These are phyloP conservation scores for Elegia similella DNA, from an alignment of 2,888 invertebrate species.

Conservation along the genomic window DNA sequence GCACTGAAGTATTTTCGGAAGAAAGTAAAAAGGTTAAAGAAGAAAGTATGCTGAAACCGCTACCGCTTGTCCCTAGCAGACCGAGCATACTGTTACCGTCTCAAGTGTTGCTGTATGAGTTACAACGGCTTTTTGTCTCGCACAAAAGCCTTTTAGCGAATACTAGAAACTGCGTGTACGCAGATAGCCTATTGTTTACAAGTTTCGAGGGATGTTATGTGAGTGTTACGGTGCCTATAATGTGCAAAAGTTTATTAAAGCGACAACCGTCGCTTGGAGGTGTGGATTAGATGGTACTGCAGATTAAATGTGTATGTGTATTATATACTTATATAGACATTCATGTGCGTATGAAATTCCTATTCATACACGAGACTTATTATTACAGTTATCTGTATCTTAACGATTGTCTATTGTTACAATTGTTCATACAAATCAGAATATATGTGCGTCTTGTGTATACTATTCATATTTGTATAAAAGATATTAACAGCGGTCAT, in stretches of 20 bases:
- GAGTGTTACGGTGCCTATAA: constrained; percentile 4
- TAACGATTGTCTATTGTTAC: no score
- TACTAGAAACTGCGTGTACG: constrained; percentile 50
- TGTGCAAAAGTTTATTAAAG: neutral
- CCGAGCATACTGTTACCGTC: constrained; percentile 24
- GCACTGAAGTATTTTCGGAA: no score
- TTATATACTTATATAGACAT: neutral
- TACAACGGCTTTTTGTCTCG: constrained; percentile 56
- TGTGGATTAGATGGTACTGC: neutral
- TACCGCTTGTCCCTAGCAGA: neutral
- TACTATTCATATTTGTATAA: no score
- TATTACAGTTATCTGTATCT: no score
- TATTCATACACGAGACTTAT: no score
- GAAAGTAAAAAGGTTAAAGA: no score
- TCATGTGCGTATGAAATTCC: no score
- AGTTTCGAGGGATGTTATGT: constrained; percentile 21
- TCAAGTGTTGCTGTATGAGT: constrained; percentile 57
- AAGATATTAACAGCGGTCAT: no score
- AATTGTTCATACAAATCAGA: no score
- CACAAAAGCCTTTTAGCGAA: constrained; percentile 60
- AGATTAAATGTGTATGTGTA: neutral
- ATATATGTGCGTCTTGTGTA: no score
- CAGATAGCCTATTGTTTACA: constrained; percentile 44
- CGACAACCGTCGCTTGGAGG: neutral
- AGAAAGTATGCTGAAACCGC: neutral